Evolutionary conservation across 2,888 invertebrate species (phyloP).

Genomic region (Patella caerulea): DNA sequence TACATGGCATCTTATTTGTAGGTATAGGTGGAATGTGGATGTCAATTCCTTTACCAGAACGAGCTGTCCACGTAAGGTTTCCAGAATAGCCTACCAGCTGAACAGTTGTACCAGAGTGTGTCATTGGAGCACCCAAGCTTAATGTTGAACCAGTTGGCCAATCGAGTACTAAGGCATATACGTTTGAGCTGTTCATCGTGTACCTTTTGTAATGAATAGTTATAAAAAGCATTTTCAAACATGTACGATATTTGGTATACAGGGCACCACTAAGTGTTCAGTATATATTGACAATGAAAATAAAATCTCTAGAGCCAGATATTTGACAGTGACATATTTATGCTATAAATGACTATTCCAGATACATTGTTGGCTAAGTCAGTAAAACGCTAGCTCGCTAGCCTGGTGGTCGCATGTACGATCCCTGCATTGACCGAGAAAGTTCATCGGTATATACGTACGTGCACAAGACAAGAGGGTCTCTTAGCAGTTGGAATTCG

Average conservation of each 20-base stretch:
- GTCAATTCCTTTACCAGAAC: slow-evolving; percentile 46
- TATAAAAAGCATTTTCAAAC: neutral
- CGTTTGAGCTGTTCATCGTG: slow-evolving; percentile 56
- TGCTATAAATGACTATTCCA: no score
- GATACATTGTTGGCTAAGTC: no score
- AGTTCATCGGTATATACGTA: no score
- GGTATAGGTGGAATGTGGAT: slow-evolving; percentile 59
- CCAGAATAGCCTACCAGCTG: slow-evolving; percentile 73
- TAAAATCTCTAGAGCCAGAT: no score
- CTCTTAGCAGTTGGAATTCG: no score
- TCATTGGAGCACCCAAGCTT: slow-evolving; percentile 72
- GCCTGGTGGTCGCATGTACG: no score
- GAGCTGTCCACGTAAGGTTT: slow-evolving; percentile 41
- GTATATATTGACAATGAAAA: no score
- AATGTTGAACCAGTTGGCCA: slow-evolving; percentile 80
- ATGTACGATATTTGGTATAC: neutral
- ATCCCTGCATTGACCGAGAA: no score
- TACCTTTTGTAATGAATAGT: slow-evolving; percentile 42
- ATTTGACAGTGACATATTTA: no score
- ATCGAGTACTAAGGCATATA: slow-evolving; percentile 80
- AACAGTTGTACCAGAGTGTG: slow-evolving; percentile 67
- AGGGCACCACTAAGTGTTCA: neutral
- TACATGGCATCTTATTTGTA: slow-evolving; percentile 55
- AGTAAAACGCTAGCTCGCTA: no score
- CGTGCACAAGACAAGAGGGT: no score